These are phyloP conservation scores for Perizoma affinitatum DNA, from an alignment of 2,888 invertebrate species.

Conservation along the genomic window DNA sequence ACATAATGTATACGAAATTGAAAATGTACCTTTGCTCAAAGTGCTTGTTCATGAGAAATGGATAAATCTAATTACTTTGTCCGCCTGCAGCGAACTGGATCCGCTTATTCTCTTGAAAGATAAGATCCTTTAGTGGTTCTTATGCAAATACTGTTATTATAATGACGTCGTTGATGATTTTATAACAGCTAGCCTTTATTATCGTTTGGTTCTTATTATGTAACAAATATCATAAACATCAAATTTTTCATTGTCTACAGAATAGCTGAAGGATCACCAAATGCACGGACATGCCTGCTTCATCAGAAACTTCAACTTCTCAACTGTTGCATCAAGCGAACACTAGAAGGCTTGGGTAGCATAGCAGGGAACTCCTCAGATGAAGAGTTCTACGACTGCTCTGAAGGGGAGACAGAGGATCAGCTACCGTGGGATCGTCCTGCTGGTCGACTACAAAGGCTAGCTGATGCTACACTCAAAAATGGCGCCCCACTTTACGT, in stretches of 20 bases:
- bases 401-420: constrained; percentile 81
- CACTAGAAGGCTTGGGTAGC: constrained; percentile 71
- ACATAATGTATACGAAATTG: constrained; percentile 21
- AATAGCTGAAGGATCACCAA: constrained; percentile 91
- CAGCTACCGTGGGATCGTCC: constrained; percentile 72
- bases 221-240: not conserved
- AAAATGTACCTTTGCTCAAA: constrained; percentile 17
- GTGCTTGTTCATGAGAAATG: constrained; percentile 13
- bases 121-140: constrained; percentile 3
- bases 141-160: not conserved
- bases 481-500: constrained; percentile 73
- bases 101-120: not conserved
- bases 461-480: constrained; percentile 68
- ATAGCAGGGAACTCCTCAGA: constrained; percentile 67
- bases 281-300: constrained; percentile 94
- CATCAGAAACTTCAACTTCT: constrained; percentile 97
- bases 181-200: not conserved
- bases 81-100: constrained; percentile 7
- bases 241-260: constrained; percentile 77
- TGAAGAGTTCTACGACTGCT: constrained; percentile 93
- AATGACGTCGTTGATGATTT: not conserved
- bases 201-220: not conserved
- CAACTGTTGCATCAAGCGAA: constrained; percentile 90
- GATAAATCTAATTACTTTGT: constrained; percentile 14
- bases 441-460: constrained; percentile 64